Evolutionary conservation across 2,888 invertebrate species (phyloP), one percentile per base, ranked within the genome.

Genomic region (Lasioglossum figueresi): DNA sequence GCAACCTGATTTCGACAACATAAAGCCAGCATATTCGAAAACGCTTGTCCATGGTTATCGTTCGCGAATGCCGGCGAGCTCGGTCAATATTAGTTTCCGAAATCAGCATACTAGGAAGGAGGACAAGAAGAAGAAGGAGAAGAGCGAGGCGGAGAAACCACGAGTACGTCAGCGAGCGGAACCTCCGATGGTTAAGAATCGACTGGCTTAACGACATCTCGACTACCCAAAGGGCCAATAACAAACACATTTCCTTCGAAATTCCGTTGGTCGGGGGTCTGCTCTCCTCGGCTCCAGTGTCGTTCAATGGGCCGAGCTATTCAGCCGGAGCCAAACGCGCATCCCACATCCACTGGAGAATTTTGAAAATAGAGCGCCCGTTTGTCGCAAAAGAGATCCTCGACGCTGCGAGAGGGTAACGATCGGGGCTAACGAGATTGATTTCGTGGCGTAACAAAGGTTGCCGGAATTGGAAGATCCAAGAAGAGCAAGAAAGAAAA

Each of bases 381-480:
- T 72, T 79, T 76, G 82, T 74, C 56, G 83, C 40, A 34, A 70
- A 72, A 70, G 31, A 56, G 31, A 34, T 73, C 52, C 76, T 74
- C 68, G 76, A 70, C 59, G 80, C 14, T 52, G 27, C 63, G 23
- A 77, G 77, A 40, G 43, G 59, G 74, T 76, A 83, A 80, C 79
- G 84, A 77, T 86, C 79, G 77, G 45, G 68, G 75, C 71, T 87
- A 87, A 87, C 84, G 83, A 87, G 86, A 83, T 87, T 79, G 80
- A 86, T 85, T 84, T 74, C 73, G 59, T 37, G 82, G 70, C 80
- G 83, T 81, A 87, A 86, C 84, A 87, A 82, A 88, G 80, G 82
- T 78, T 75, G 78, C 71, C 34, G 43, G 34, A 79, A 79, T 59
- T 63, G 83, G 56, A 70, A 63, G 52, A 78, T 43, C 16, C n/a